Evolutionary conservation across 2,113 vertebrate species (phyloP), one percentile per base, ranked within the genome.

Genomic region (Chionodraco myersi): DNA sequence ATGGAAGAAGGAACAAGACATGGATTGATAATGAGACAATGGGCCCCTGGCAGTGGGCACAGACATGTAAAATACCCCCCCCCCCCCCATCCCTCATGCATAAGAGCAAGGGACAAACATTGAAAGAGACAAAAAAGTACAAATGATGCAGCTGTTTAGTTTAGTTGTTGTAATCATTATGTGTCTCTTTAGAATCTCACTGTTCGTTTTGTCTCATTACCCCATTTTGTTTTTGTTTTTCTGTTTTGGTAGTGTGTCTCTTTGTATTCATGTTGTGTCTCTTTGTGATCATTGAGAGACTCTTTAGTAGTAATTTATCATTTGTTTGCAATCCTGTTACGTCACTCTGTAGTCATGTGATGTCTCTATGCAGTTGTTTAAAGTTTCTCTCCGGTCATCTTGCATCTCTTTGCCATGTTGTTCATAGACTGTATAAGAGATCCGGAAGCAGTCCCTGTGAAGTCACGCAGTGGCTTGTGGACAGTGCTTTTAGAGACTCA

Each of bases 51-150:
- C n/a, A n/a, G n/a, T 53, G 41, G 60, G 41, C 23, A 57, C 36
- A 70, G 44, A 67, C 58, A 61, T 54, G 36, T 64, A 62, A 62
- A 75, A 49, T 9, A 48, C 41, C 0, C 26, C 64, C 26, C 26
- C n/a, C 26, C 26, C 26, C 26, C 26, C 5, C 15, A 41, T 0
- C 5, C 5, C 30, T 77, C 41, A 11, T 15, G 41, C 26, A 69
- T 2, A 23, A 23, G 12, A 11, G 34, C 11, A 36, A 26, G 4
- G 15, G 3, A 13, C 13, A 14, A 64, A 26, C 23, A 26, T 26
- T 26, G 23, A 26, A 36, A 36, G 36, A 57, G 36, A 57, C 9
- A 52, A 23, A 72, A 52, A 58, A 41, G 34, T 15, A 23, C 26
- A 64, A 72, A 34, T 12, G n/a, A 16, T 15, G 13, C 7, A 36